Percentiles rank a stretch among this genome's conserved stretches.
phyloP scores from a whole-genome alignment of 1,140 invertebrate genomes.

The Elymnias hypermnestra region DNA sequence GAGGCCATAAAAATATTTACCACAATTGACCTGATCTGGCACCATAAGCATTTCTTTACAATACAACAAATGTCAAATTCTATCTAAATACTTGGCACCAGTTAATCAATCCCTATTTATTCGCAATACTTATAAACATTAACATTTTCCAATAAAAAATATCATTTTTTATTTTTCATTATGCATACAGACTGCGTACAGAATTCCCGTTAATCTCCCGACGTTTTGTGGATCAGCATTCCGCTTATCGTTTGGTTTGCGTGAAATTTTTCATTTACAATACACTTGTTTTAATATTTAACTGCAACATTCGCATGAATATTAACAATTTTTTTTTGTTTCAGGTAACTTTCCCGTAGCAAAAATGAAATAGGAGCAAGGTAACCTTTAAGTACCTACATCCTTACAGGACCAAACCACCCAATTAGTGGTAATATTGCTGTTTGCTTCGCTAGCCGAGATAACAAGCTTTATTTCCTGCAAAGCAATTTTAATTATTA shows the following conservation, averaged over 20 bases:
- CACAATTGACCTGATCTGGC: too few species aligned
- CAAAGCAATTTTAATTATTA: too few species aligned
- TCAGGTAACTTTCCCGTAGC: slow-evolving; percentile 8
- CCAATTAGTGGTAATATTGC: too few species aligned
- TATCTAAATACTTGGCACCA: too few species aligned
- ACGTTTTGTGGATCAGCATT: slow-evolving; percentile 24
- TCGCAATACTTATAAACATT: background rate
- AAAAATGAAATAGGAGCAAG: background rate
- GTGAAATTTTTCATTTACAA: slow-evolving; percentile 17
- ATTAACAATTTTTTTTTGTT: slow-evolving; percentile 4
- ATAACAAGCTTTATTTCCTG: too few species aligned
- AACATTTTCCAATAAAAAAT: background rate
- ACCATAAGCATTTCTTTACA: too few species aligned
- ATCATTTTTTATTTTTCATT: background rate
- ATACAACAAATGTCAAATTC: too few species aligned
- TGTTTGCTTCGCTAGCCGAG: too few species aligned
- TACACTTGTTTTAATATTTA: slow-evolving; percentile 11
- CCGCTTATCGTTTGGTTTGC: slow-evolving; percentile 12
- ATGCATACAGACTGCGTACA: slow-evolving; percentile 3
- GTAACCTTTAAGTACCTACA: too few species aligned
- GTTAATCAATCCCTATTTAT: background rate
- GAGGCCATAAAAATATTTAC: too few species aligned
- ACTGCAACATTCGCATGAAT: background rate
- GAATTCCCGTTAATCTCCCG: slow-evolving; percentile 23
- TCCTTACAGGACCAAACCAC: too few species aligned